Evolutionary conservation across 2,797 vertebrate genomes (phyloP).

Genomic region (Morus bassanus): DNA sequence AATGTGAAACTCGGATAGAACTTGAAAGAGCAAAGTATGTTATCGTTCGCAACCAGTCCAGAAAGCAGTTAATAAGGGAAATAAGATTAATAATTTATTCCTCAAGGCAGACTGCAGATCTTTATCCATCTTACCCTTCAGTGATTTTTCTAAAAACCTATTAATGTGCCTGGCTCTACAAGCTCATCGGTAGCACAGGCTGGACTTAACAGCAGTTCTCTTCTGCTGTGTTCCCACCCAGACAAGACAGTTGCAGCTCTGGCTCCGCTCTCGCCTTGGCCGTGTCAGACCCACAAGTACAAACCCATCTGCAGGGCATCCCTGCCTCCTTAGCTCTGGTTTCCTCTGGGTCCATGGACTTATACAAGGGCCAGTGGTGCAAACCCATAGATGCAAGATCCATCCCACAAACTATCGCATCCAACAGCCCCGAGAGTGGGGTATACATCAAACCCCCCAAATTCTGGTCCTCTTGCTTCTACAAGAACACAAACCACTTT

Average conservation of each 20-base stretch:
- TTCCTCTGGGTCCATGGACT: background rate
- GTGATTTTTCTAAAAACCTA: slow-evolving; percentile 15
- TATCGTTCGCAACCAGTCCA: slow-evolving; percentile 31
- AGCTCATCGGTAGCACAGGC: background rate
- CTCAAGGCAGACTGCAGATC: slow-evolving; percentile 53
- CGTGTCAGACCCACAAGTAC: background rate
- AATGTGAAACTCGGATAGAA: slow-evolving; percentile 36
- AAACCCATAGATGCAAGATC: background rate
- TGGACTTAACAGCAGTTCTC: background rate
- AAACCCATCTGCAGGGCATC: background rate
- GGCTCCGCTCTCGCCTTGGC: background rate
- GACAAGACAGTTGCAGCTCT: background rate
- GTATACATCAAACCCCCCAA: rapidly evolving
- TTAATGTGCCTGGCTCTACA: background rate
- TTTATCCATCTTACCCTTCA: background rate
- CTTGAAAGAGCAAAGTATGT: slow-evolving; percentile 61
- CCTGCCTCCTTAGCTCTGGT: background rate
- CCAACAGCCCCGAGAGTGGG: rapidly evolving
- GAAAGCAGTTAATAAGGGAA: slow-evolving; percentile 63
- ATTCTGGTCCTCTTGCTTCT: background rate
- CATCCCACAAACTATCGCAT: background rate
- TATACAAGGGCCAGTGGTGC: rapidly evolving
- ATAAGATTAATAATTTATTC: slow-evolving; percentile 58
- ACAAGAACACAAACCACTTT: background rate
- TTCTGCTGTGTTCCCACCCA: background rate